Evolutionary conservation across 1,140 invertebrate species (phyloP).

Genomic region (Lucilia sericata): DNA sequence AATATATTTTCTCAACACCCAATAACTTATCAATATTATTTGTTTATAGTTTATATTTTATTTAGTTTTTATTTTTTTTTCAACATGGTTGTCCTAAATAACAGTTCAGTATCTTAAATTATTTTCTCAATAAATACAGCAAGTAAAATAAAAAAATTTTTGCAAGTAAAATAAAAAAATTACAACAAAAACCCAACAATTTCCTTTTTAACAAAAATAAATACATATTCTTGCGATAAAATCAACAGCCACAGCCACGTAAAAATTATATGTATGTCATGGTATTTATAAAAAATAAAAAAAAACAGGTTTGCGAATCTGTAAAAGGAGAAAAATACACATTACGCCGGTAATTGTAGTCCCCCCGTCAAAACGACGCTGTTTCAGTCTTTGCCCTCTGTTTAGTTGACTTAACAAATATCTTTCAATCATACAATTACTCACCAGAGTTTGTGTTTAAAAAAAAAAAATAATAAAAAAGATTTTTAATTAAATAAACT

Average conservation of each 20-base stretch:
- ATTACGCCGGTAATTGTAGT: not conserved
- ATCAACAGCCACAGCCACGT: not conserved
- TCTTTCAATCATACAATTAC: not conserved
- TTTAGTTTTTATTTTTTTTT: not conserved
- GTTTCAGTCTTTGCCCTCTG: too few species aligned
- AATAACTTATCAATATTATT: too few species aligned
- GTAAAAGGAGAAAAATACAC: not conserved
- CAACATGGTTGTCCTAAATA: not conserved
- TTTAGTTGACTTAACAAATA: not conserved
- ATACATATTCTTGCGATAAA: not conserved
- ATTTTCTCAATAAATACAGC: constrained; percentile 11
- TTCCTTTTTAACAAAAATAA: not conserved
- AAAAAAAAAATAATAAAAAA: not conserved
- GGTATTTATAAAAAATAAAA: not conserved
- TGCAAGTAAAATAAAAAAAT: not conserved
- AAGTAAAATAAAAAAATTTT: not conserved
- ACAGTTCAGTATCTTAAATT: constrained; percentile 5
- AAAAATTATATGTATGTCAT: constrained; percentile 9
- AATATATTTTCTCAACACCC: too few species aligned
- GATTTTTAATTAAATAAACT: not conserved
- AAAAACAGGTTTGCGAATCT: constrained; percentile 5
- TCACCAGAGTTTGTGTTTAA: not conserved
- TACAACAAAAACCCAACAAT: not conserved
- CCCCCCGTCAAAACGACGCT: not conserved
- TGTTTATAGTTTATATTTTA: too few species aligned